These are phyloP conservation scores for Onychostoma macrolepis DNA, from an alignment of 2,113 vertebrate genomes.

Conservation along the genomic window DNA sequence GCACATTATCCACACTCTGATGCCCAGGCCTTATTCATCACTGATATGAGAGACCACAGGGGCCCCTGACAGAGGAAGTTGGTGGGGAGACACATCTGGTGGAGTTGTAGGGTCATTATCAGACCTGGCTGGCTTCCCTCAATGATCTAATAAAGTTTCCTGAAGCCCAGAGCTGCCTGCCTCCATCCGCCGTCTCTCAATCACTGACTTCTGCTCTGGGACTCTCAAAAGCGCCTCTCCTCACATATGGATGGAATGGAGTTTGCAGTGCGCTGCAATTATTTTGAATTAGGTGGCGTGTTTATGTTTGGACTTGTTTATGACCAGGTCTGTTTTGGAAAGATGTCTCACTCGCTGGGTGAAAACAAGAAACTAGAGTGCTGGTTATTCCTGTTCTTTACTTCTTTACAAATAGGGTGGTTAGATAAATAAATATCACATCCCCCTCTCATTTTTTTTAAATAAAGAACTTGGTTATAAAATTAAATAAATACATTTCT, in stretches of 20 bases:
- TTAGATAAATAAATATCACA: neutral
- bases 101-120: constrained; percentile 53
- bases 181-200: neutral
- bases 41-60: constrained; percentile 58
- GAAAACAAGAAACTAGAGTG: neutral
- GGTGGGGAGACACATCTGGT: constrained; percentile 57
- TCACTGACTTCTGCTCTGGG: constrained; percentile 9
- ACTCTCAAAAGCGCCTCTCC: neutral
- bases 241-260: constrained; percentile 9
- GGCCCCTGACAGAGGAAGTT: constrained; percentile 52
- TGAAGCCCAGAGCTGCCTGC: constrained; percentile 12
- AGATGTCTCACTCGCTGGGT: neutral
- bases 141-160: constrained; percentile 62
- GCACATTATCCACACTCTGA: constrained; percentile 50
- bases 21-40: constrained; percentile 57
- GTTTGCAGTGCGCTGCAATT: neutral
- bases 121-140: constrained; percentile 43
- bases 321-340: neutral
- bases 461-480: too few species aligned
- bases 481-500: too few species aligned
- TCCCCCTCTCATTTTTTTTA: neutral
- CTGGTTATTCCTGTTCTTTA: neutral
- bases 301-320: constrained; percentile 5
- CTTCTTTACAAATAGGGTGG: neutral
- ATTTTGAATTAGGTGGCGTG: constrained; percentile 22